A percentile compares a stretch with the other conserved stretches of the same genome.
Evolutionary conservation across 2,797 vertebrate genomes (phyloP).

Genomic region (Hipposideros larvatus): DNA sequence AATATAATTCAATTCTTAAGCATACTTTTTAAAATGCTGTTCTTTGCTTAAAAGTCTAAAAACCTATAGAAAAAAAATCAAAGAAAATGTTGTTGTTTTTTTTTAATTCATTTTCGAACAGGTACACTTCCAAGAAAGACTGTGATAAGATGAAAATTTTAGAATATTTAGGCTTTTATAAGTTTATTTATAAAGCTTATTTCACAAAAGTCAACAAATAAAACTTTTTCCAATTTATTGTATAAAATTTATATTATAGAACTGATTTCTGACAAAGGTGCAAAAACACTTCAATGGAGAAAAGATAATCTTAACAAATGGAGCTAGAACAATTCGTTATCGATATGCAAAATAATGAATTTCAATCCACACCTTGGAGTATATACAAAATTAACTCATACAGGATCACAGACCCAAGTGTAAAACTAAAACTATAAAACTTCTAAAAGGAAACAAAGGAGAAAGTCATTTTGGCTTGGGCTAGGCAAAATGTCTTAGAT

Average conservation of each 20-base stretch:
- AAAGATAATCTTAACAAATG: conserved; percentile 4
- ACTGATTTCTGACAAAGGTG: conserved; percentile 30
- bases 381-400: conserved; percentile 44
- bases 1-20: conserved; percentile 28
- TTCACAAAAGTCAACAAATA: conserved; percentile 33
- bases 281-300: conserved; percentile 39
- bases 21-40: not conserved
- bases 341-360: not conserved
- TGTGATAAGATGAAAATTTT: not conserved
- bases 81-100: not conserved
- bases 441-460: not conserved
- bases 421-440: conserved; percentile 46
- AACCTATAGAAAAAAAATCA: not conserved
- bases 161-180: conserved; percentile 17
- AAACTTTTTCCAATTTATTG: not conserved
- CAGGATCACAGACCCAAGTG: not conserved
- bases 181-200: conserved; percentile 29
- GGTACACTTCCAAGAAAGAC: not conserved
- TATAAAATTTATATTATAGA: conserved; percentile 10
- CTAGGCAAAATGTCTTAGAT: conserved; percentile 14
- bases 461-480: not conserved
- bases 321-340: not conserved
- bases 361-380: not conserved
- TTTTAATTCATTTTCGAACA: not conserved
- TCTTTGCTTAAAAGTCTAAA: conserved; percentile 43